Conservation (phyloP, 2,888 invertebrate species). For the Pristionchus exspectatus region DNA sequence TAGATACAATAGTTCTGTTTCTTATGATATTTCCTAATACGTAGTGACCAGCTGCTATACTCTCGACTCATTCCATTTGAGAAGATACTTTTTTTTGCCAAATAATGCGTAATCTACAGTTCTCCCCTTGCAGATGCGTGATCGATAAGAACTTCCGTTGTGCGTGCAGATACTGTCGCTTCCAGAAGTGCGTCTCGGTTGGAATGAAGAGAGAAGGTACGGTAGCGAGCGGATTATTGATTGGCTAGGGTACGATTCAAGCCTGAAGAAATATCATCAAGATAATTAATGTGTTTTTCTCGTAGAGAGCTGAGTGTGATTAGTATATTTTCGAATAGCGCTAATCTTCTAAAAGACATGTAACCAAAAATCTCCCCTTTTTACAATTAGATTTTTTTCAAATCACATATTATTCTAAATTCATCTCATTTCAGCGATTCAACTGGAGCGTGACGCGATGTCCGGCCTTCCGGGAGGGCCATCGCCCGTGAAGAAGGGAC, state of each 20-base stretch:
- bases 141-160: slow-evolving; percentile 79
- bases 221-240: neutral
- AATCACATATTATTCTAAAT: neutral
- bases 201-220: slow-evolving; percentile 78
- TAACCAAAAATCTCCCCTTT: too few species aligned
- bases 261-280: too few species aligned
- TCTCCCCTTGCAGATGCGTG: slow-evolving; percentile 67
- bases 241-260: too few species aligned
- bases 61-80: too few species aligned
- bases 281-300: too few species aligned
- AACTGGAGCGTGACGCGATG: slow-evolving; percentile 77
- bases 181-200: slow-evolving; percentile 77
- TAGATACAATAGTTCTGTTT: too few species aligned
- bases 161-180: slow-evolving; percentile 77
- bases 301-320: too few species aligned
- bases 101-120: neutral
- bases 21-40: too few species aligned
- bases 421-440: slow-evolving; percentile 69
- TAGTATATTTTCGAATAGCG: neutral
- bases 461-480: slow-evolving; percentile 58
- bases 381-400: neutral
- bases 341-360: neutral
- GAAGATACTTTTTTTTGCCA: too few species aligned
- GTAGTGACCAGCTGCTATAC: too few species aligned
- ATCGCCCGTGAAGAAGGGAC: slow-evolving; percentile 71